A percentile compares a stretch with the other conserved stretches of the same genome.
Conservation (phyloP, 1,140 invertebrate genomes). For the Cecropterus lyciades region DNA sequence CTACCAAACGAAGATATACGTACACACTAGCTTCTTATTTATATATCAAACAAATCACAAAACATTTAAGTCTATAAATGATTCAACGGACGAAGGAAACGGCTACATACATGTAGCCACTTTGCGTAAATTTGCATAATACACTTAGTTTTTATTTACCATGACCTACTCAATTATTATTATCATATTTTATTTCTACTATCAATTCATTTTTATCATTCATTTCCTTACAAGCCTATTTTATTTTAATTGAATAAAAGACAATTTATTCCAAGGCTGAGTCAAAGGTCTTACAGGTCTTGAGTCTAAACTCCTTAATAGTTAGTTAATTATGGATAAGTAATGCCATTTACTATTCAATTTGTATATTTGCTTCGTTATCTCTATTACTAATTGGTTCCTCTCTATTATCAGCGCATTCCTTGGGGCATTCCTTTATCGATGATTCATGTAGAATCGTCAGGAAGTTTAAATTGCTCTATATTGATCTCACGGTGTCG, state of each 20-base stretch:
- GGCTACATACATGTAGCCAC: not conserved
- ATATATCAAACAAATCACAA: slow-evolving; percentile 1
- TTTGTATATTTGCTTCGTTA: slow-evolving; percentile 49
- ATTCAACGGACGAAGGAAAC: not conserved
- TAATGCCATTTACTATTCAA: slow-evolving; percentile 37
- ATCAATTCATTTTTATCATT: not conserved
- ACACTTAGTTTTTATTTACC: not conserved
- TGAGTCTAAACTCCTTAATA: slow-evolving; percentile 11
- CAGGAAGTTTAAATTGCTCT: slow-evolving; percentile 15
- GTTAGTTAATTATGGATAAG: slow-evolving; percentile 34
- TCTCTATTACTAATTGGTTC: slow-evolving; percentile 35
- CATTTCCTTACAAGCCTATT: not conserved
- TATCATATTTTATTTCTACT: not conserved
- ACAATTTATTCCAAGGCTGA: slow-evolving; percentile 4
- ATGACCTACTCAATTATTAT: slow-evolving; percentile 1
- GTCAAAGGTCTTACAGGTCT: slow-evolving; percentile 10
- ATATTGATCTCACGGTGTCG: not conserved
- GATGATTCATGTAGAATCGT: slow-evolving; percentile 40
- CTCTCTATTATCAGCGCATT: slow-evolving; percentile 35
- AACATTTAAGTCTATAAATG: not conserved
- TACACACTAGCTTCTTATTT: not conserved
- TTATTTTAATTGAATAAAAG: not conserved
- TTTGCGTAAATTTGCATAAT: not conserved
- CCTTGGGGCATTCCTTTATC: slow-evolving; percentile 36
- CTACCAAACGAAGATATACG: too few species aligned